These are phyloP conservation scores for Microctenopoma lineatum DNA, from an alignment of 2,797 vertebrate species.

Conservation along the genomic window DNA sequence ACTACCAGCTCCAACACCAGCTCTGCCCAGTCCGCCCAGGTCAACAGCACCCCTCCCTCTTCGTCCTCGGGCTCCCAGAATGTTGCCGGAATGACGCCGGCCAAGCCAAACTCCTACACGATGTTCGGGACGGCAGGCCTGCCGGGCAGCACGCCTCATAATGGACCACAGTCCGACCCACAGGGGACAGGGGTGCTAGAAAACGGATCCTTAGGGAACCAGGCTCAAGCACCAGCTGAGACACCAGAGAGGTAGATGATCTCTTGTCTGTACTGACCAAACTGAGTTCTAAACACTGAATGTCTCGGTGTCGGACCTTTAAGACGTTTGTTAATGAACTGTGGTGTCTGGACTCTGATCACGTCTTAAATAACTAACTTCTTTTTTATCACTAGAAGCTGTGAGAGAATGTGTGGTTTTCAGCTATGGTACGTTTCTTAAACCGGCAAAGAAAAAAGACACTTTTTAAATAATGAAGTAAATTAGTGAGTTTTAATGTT, in stretches of 20 bases:
- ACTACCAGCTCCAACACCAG: conserved; percentile 78
- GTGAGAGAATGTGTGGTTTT: not conserved
- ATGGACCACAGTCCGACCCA: conserved; percentile 86
- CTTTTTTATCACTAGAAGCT: not conserved
- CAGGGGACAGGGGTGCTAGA: conserved; percentile 83
- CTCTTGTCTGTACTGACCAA: not conserved
- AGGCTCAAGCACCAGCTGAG: conserved; percentile 84
- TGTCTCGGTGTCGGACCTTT: not conserved
- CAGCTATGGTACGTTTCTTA: not conserved
- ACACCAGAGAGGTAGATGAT: conserved; percentile 90
- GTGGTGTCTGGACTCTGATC: not conserved
- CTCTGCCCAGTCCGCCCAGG: conserved; percentile 83
- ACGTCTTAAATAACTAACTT: not conserved
- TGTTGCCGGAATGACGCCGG: conserved; percentile 83
- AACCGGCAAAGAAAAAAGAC: too few species aligned
- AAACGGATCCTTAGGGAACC: conserved; percentile 76
- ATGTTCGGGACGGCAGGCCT: conserved; percentile 86
- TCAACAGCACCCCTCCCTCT: conserved; percentile 86
- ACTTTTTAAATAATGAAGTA: too few species aligned
- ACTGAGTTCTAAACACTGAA: too few species aligned
- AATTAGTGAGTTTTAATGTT: not conserved
- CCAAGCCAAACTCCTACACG: conserved; percentile 91
- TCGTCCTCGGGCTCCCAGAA: conserved; percentile 78
- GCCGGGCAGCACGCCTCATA: conserved; percentile 79
- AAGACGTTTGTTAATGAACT: too few species aligned